Percentiles rank a stretch among this genome's conserved stretches.
Conservation (phyloP, 2,888 invertebrate species). For the Drosophila recens region DNA sequence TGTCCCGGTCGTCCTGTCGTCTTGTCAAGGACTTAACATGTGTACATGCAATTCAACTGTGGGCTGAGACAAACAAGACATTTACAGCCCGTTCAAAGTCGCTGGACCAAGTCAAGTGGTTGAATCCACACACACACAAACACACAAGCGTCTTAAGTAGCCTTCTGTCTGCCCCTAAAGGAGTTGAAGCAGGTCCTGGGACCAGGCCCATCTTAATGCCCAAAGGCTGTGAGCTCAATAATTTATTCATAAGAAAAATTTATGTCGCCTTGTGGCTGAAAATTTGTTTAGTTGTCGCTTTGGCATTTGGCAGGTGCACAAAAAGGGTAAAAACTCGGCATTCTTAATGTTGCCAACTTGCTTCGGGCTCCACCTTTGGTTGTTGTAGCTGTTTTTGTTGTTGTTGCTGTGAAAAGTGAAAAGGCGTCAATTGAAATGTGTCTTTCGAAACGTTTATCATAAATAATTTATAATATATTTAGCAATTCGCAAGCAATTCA, state of each 20-base stretch:
- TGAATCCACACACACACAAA: constrained; percentile 22
- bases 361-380: constrained; percentile 20
- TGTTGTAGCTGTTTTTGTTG: constrained; percentile 21
- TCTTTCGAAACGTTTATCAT: constrained; percentile 69
- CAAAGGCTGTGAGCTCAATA: constrained; percentile 57
- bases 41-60: constrained; percentile 28
- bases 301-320: constrained; percentile 50
- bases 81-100: constrained; percentile 28
- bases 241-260: constrained; percentile 79
- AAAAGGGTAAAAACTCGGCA: constrained; percentile 19
- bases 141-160: constrained; percentile 39
- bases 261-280: constrained; percentile 66
- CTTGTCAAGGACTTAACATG: constrained; percentile 39
- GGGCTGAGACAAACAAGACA: constrained; percentile 25
- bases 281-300: constrained; percentile 63
- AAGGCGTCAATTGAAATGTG: constrained; percentile 62
- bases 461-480: constrained; percentile 72
- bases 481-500: constrained; percentile 44
- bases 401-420: constrained; percentile 3
- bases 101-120: constrained; percentile 50
- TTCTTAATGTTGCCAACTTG: constrained; percentile 24
- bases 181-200: not conserved
- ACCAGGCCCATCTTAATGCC: constrained; percentile 27
- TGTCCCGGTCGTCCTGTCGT: constrained; percentile 21
- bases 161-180: constrained; percentile 1